A percentile compares a stretch with the other conserved stretches of the same genome.
These are phyloP conservation scores for Nomada ruficornis DNA, from an alignment of 2,888 invertebrate genomes.

Conservation along the genomic window DNA sequence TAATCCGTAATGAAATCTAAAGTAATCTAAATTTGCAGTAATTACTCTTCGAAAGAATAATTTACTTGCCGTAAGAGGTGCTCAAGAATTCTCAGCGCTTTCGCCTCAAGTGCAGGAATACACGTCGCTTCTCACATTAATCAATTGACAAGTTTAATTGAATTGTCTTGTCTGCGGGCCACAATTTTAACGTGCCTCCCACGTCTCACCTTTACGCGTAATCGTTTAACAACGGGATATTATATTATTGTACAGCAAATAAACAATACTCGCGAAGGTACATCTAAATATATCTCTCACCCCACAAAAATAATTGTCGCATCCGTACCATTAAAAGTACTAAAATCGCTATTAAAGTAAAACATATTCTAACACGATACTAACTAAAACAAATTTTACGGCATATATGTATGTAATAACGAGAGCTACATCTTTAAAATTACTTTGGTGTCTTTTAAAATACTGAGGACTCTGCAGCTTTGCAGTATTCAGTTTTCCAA, in stretches of 20 bases:
- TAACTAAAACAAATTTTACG: too few species aligned
- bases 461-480: too few species aligned
- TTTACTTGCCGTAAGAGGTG: slow-evolving; percentile 31
- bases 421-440: too few species aligned
- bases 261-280: too few species aligned
- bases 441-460: too few species aligned
- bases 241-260: not conserved
- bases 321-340: too few species aligned
- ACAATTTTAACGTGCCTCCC: slow-evolving; percentile 47
- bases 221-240: not conserved
- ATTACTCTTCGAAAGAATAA: not conserved
- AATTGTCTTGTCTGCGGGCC: slow-evolving; percentile 77
- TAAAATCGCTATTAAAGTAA: too few species aligned
- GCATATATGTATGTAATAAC: too few species aligned
- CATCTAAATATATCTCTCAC: too few species aligned
- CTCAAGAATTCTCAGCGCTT: slow-evolving; percentile 34
- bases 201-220: slow-evolving; percentile 25
- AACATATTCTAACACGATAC: too few species aligned
- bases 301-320: too few species aligned
- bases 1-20: not conserved
- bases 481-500: not conserved
- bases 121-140: slow-evolving; percentile 71
- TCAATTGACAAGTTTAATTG: slow-evolving; percentile 79
- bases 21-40: not conserved
- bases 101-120: slow-evolving; percentile 39